Evolutionary conservation across 2,113 vertebrate genomes (phyloP).

Genomic region (Myodes glareolus): DNA sequence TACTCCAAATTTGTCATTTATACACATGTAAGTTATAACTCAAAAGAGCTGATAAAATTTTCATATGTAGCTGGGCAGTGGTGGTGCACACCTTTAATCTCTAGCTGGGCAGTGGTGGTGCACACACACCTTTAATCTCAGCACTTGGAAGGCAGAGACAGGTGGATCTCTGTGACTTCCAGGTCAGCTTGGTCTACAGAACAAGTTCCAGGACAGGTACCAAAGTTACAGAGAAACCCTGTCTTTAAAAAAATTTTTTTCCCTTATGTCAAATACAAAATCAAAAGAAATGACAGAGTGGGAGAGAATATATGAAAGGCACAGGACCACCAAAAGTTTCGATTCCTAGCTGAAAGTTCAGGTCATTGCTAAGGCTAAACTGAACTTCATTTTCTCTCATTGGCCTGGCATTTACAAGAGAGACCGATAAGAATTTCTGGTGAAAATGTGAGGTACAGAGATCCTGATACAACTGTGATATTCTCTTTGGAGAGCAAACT

Average conservation of each 20-base stretch:
- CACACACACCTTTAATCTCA: too few relatives aligned
- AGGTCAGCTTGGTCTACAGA: too few relatives aligned
- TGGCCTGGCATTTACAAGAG: not conserved
- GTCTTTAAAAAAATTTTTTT: too few relatives aligned
- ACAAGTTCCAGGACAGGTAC: too few relatives aligned
- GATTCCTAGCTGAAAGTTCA: not conserved
- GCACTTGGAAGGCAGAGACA: too few relatives aligned
- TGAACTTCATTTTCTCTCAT: not conserved
- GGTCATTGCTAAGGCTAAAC: not conserved
- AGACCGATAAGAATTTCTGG: not conserved
- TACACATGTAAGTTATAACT: not conserved
- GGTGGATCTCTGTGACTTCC: too few relatives aligned
- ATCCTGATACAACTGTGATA: not conserved
- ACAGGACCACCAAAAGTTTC: not conserved
- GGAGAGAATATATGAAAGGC: not conserved
- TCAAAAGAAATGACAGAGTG: not conserved
- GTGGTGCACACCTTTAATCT: too few relatives aligned
- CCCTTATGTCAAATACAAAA: not conserved
- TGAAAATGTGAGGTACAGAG: not conserved
- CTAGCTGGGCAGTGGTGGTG: too few relatives aligned
- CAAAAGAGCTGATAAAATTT: not conserved
- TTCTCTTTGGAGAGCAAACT: not conserved
- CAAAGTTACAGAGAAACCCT: too few relatives aligned
- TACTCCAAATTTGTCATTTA: not conserved
- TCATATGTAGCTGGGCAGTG: too few relatives aligned